Evolutionary conservation across 2,888 invertebrate species (phyloP), one percentile per base, ranked within the genome.

Genomic region (Masnerella sp.): DNA sequence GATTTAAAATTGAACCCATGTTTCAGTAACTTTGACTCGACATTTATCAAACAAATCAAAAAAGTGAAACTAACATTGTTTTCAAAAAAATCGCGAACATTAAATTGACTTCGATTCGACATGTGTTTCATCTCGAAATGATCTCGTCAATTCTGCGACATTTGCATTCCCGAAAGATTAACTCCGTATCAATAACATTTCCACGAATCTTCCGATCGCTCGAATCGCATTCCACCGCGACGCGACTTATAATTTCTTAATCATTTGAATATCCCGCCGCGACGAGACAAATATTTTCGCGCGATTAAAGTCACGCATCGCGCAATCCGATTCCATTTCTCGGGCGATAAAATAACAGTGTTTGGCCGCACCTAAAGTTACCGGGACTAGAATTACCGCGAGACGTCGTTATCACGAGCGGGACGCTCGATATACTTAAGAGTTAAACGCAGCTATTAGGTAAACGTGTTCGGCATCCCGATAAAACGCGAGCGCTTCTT

Each of bases 261-360:
- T 32, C 7, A 8, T 8, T 9, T 14, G 36, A 40, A 18, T 5
- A 14, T 14, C 8, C 17, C 11, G 17, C 5, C 5, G 8, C 17
- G 40, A n/a, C 36, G 52, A 22, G 15, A 9, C 25, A 47, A 47
- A 32, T 49, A 58, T 49, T 43, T 68, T 58, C 22, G 45, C 45
- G 42, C 30, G 58, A 34, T 67, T 71, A 45, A 52, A 42, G 62
- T 18, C 45, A 52, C 49, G 22, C 40, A 49, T 17, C 32, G 56
- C 65, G 72, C 75, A 75, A 77, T 75, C 75, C 70, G 75, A 72
- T 72, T 74, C 65, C 58, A 62, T 71, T 78, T 74, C 58, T 64
- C 74, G 61, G 68, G 20, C 69, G 65, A 72, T 72, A 67, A 78
- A 74, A 74, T 74, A 77, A 73, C 65, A 74, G 74, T 70, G 73